phyloP scores from a whole-genome alignment of 2,797 vertebrate species.

The Synaphobranchus kaupii region DNA sequence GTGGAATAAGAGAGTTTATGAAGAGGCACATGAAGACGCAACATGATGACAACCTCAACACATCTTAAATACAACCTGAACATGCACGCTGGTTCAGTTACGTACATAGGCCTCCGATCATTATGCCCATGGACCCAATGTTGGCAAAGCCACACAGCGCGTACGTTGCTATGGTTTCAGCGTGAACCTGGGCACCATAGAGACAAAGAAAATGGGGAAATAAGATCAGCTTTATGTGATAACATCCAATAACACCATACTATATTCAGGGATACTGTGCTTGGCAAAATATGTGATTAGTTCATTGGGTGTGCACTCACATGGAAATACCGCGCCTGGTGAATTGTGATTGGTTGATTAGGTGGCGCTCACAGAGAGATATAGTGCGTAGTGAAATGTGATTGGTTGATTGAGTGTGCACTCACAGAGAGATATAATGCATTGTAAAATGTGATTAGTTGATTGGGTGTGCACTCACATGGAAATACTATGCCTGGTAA shows the following conservation, averaged over 20 bases:
- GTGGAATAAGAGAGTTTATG: neutral
- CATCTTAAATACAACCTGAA: no score
- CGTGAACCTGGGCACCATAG: constrained; percentile 67
- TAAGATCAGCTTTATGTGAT: neutral
- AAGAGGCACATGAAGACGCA: no score
- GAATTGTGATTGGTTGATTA: neutral
- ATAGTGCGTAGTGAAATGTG: neutral
- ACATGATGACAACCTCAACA: no score
- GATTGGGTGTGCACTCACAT: neutral
- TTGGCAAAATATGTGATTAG: neutral
- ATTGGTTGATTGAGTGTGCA: neutral
- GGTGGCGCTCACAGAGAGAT: neutral
- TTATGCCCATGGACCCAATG: constrained; percentile 78
- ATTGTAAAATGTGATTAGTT: neutral
- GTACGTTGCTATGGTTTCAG: constrained; percentile 85
- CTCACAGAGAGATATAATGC: neutral
- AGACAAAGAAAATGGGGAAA: neutral
- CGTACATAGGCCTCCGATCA: constrained; percentile 80
- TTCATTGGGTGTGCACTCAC: neutral
- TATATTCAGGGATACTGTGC: neutral
- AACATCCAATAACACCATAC: neutral
- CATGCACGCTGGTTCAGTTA: constrained; percentile 32
- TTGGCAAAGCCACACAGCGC: constrained; percentile 89
- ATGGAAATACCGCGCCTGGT: neutral
- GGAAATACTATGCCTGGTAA: neutral